Evolutionary conservation across 1,140 invertebrate genomes (phyloP), one percentile per base, ranked within the genome.

Genomic region (Phortica variegata): DNA sequence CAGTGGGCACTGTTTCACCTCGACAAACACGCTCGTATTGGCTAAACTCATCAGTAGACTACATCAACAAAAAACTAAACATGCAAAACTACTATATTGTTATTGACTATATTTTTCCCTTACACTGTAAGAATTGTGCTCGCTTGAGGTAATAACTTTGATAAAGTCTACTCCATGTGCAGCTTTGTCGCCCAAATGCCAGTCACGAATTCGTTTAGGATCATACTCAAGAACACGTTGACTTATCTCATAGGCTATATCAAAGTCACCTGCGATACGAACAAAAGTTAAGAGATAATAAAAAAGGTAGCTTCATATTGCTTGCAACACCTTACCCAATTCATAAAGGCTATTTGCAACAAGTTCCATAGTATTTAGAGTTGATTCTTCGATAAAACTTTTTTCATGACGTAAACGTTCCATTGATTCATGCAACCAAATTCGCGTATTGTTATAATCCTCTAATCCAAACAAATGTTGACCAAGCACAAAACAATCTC

Each of bases 401-500:
- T 29, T 48, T 12, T 60, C 56, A 17, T 60, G 63, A 31, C 79
- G 78, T 6, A 82, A 65, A 32, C 84, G 80, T 32, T 83, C 79
- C 58, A 95, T 80, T 7, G 95, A 89, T 77, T 96, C 91, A 45
- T 86, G 83, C 91, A 98, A 93, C 96, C 95, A 98, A 29, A 92
- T 74, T 5, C 91, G 84, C 0, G 94, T 93, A 73, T 98, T 95
- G 68, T 92, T 93, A 77, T 88, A 94, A 78, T 98, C 96, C 31
- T 88, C 88, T 60, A 88, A 85, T 74, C 92, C 91, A 79, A 98
- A 98, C 16, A 92, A 87, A 65, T 94, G 87, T 56, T 93, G 83
- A 23, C 94, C 96, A 23, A 99, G 81, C 79, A 98, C 94, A 80
- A 95, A 98, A 76, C 95, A 98, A 76, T 98, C 96, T 44, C 87